Conservation (phyloP, 2,113 vertebrate species). For the Malurus elegans region DNA sequence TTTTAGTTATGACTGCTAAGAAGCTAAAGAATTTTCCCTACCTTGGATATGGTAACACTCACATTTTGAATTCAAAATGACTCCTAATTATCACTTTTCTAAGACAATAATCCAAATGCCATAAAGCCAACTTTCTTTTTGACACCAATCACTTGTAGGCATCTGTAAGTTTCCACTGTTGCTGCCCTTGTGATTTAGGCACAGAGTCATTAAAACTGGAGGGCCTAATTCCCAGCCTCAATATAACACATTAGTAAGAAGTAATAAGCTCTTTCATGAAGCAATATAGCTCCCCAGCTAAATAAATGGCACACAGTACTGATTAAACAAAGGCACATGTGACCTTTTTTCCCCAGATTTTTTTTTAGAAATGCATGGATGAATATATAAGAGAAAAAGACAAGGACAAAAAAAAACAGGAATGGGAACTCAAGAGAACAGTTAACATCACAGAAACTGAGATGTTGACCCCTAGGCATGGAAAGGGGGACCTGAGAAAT, state of each 20-base stretch:
- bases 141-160: neutral
- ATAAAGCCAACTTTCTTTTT: neutral
- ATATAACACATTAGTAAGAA: neutral
- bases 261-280: conserved; percentile 33
- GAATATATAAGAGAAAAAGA: neutral
- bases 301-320: neutral
- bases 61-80: neutral
- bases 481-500: neutral
- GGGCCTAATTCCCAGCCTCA: conserved; percentile 25
- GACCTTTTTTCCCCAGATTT: neutral
- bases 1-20: neutral
- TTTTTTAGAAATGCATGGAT: neutral
- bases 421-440: neutral
- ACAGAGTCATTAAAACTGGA: conserved; percentile 28
- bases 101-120: neutral
- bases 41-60: neutral
- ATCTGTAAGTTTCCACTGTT: conserved; percentile 1
- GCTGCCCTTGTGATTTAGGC: conserved; percentile 7
- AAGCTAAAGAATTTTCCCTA: neutral
- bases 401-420: neutral
- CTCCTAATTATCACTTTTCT: neutral
- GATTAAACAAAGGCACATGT: conserved; percentile 34
- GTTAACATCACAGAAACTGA: neutral
- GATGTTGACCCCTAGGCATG: neutral
- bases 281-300: conserved; percentile 24